phyloP scores from a whole-genome alignment of 2,888 invertebrate genomes.

The Eudemis profundana region DNA sequence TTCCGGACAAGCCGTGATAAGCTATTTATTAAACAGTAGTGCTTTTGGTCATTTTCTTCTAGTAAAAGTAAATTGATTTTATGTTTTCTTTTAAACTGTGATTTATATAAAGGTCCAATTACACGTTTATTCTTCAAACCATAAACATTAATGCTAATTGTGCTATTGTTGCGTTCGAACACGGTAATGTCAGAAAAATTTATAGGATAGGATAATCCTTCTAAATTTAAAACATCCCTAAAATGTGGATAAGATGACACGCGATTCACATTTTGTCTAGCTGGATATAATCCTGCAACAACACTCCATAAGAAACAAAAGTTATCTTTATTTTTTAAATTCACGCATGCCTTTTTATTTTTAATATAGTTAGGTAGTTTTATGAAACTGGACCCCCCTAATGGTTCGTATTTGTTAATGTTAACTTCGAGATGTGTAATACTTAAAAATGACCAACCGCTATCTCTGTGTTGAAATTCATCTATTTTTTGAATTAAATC shows the following conservation, averaged over 20 bases:
- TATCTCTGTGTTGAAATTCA: background rate
- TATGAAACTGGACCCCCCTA: background rate
- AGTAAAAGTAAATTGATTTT: constrained; percentile 8
- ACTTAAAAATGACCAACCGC: background rate
- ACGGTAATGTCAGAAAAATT: background rate
- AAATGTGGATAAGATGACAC: constrained; percentile 8
- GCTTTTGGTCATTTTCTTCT: constrained; percentile 6
- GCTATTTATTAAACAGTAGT: constrained; percentile 18
- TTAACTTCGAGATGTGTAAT: constrained; percentile 6
- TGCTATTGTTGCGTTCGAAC: background rate
- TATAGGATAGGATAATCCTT: background rate
- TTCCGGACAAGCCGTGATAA: constrained; percentile 6
- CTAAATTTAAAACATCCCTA: background rate
- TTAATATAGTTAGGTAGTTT: background rate
- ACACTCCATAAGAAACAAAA: constrained; percentile 3
- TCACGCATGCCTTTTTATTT: constrained; percentile 2
- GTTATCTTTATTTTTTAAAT: constrained; percentile 1
- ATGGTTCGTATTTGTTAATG: too few relatives aligned
- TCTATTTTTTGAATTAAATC: too few relatives aligned
- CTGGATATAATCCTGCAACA: constrained; percentile 7
- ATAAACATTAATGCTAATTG: constrained; percentile 18
- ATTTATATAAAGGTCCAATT: constrained; percentile 15
- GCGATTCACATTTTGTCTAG: background rate
- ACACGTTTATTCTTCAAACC: constrained; percentile 4
- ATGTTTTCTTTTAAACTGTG: background rate